Evolutionary conservation across 2,888 invertebrate genomes (phyloP).

Genomic region (Oasisia sp.): DNA sequence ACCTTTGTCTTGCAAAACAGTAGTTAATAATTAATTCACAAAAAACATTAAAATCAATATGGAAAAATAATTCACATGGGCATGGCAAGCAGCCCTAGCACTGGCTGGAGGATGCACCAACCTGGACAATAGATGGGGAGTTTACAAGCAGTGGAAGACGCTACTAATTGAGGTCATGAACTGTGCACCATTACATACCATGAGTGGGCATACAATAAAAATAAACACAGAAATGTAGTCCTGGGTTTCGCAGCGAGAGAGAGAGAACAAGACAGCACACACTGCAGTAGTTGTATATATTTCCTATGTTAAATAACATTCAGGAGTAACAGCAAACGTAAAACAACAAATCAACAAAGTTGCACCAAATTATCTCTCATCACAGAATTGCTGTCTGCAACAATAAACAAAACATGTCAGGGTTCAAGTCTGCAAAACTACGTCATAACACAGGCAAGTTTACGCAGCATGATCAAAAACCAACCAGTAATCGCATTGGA

Average conservation of each 20-base stretch:
- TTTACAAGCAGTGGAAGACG: no score
- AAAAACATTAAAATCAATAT: no score
- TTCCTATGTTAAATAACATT: conserved; percentile 5
- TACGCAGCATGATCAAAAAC: background rate
- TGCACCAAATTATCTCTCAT: background rate
- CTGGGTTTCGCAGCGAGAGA: background rate
- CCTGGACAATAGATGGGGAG: no score
- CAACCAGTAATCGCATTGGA: background rate
- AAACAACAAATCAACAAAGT: background rate
- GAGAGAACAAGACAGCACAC: background rate
- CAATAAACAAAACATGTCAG: background rate
- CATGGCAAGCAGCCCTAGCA: no score
- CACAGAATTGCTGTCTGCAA: background rate
- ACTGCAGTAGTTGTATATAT: background rate
- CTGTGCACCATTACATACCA: background rate
- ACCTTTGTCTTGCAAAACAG: no score
- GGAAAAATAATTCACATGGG: no score
- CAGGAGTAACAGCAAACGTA: background rate
- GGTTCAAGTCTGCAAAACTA: background rate
- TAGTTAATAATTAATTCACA: no score
- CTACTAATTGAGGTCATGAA: no score
- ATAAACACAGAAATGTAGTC: background rate
- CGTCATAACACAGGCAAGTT: background rate
- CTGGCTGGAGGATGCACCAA: no score
- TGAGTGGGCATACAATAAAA: background rate